These are phyloP conservation scores for Cerastis leucographa DNA, from an alignment of 2,888 invertebrate genomes.

Conservation along the genomic window DNA sequence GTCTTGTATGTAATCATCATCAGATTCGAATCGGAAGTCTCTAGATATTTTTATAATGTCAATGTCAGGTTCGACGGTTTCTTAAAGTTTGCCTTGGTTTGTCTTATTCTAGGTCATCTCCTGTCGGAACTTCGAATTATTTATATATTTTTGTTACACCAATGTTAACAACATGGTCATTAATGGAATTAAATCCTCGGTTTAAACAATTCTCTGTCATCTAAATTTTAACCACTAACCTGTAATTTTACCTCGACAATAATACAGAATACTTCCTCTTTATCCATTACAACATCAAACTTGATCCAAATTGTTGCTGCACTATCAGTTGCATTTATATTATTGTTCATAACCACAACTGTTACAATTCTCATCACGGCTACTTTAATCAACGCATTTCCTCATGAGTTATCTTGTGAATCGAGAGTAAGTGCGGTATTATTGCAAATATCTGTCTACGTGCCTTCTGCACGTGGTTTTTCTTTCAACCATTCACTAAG, in stretches of 20 bases:
- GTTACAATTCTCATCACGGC: constrained; percentile 21
- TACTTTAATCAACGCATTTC: constrained; percentile 40
- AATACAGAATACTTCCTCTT: constrained; percentile 19
- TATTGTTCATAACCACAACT: constrained; percentile 26
- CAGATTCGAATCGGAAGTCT: constrained; percentile 17
- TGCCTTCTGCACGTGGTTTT: constrained; percentile 54
- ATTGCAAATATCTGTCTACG: constrained; percentile 55
- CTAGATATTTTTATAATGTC: constrained; percentile 31
- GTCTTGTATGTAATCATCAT: neutral
- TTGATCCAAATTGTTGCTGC: constrained; percentile 36
- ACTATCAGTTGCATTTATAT: constrained; percentile 28
- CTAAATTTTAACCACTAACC: neutral
- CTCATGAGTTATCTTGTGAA: constrained; percentile 33
- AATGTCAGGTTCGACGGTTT: constrained; percentile 32
- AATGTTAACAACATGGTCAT: neutral
- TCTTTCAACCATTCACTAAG: constrained; percentile 26
- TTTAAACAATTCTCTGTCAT: neutral
- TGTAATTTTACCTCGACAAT: constrained; percentile 18
- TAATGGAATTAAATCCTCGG: neutral
- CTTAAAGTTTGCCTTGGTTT: constrained; percentile 13
- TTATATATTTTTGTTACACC: neutral
- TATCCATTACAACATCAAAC: constrained; percentile 38
- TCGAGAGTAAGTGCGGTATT: constrained; percentile 36
- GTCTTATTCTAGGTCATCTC: constrained; percentile 20
- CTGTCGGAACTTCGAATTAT: constrained; percentile 8